phyloP scores from a whole-genome alignment of 2,797 vertebrate species.

The Xenopus petersii region DNA sequence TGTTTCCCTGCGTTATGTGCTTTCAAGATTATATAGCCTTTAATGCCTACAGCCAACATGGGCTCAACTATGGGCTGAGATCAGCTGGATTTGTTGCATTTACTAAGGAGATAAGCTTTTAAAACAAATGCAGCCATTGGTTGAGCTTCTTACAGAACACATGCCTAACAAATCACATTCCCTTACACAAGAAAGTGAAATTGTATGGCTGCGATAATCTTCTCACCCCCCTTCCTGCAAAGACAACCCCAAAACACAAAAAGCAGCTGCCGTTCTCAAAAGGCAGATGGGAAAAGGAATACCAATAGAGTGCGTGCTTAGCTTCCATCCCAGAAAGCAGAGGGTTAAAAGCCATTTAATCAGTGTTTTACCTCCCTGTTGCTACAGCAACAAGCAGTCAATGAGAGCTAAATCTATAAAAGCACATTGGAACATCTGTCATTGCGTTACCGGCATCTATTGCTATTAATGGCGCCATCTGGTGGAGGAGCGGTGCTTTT shows the following conservation, averaged over 20 bases:
- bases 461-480: conserved; percentile 75
- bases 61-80: too few relatives aligned
- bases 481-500: conserved; percentile 56
- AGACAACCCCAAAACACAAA: too few relatives aligned
- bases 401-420: conserved; percentile 69
- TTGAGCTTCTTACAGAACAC: too few relatives aligned
- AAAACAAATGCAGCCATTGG: too few relatives aligned
- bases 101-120: too few relatives aligned
- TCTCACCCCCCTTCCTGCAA: not conserved
- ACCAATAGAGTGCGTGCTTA: not conserved
- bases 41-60: too few relatives aligned
- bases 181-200: not conserved
- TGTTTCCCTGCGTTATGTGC: too few relatives aligned
- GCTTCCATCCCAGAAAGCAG: conserved; percentile 15
- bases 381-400: conserved; percentile 63
- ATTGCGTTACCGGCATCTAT: conserved; percentile 39
- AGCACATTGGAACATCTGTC: conserved; percentile 66
- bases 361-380: conserved; percentile 57
- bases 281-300: too few relatives aligned
- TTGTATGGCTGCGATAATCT: not conserved
- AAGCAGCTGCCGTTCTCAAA: too few relatives aligned
- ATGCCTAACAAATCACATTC: not conserved
- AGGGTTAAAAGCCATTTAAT: conserved; percentile 58
- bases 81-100: too few relatives aligned
- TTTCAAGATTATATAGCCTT: too few relatives aligned